Evolutionary conservation across 2,888 invertebrate species (phyloP).

Genomic region (Lasioglossum figueresi): DNA sequence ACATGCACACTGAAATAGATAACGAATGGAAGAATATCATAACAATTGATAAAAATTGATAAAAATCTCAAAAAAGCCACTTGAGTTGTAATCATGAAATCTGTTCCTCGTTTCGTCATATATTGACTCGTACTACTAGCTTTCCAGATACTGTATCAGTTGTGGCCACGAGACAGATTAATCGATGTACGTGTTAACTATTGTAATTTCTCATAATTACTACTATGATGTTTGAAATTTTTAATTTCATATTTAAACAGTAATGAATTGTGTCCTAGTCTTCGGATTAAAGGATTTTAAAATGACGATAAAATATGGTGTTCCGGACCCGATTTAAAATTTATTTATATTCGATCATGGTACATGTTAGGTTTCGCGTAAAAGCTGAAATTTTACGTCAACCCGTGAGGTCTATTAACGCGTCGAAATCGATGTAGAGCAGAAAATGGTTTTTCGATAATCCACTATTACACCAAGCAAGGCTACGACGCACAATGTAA

Average conservation of each 20-base stretch:
- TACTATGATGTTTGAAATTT: not conserved
- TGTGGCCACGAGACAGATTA: not conserved
- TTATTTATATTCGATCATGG: too few relatives aligned
- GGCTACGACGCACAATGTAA: slow-evolving; percentile 1
- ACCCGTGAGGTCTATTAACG: not conserved
- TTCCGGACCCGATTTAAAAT: not conserved
- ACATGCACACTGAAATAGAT: not conserved
- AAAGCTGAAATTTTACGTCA: not conserved
- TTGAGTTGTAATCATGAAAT: not conserved
- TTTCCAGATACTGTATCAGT: not conserved
- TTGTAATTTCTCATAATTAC: not conserved
- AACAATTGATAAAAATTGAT: not conserved
- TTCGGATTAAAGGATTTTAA: not conserved
- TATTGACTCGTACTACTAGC: not conserved
- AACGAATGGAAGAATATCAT: not conserved
- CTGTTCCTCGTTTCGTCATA: not conserved
- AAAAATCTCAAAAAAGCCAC: not conserved
- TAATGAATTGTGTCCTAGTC: not conserved
- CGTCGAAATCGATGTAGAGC: slow-evolving; percentile 14
- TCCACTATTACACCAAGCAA: not conserved
- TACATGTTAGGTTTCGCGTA: not conserved
- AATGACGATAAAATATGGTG: not conserved
- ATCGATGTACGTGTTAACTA: not conserved
- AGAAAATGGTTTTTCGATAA: slow-evolving; percentile 17
- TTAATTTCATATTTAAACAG: not conserved